Base-by-base conservation (phyloP, 2,113 vertebrate species). In the Planiliza haematocheilus region DNA sequence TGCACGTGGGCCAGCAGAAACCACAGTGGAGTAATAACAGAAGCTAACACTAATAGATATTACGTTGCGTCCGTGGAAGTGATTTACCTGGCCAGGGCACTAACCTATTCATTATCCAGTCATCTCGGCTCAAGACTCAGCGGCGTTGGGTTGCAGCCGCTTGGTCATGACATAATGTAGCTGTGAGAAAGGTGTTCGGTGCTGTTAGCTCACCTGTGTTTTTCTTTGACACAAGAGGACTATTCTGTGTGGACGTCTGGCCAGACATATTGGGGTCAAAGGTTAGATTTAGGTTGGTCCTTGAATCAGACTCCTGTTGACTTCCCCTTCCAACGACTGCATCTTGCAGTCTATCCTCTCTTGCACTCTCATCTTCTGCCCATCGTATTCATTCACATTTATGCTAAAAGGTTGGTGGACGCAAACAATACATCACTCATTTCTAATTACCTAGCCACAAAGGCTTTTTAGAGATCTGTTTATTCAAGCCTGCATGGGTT, bases 121-220 rank as follows among this genome's bases (percentile, higher is more conserved):
- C 75, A 38, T 21, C 50, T 74, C 9, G 17, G 70, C 52, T 80
- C 56, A 50, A 62, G 39, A 30, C 72, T 72, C 64, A 58, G 17
- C 45, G 74, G 81, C 60, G 63, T 80, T 39, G 53, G 48, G 57
- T 84, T 85, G 67, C 70, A 65, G 79, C 39, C 60, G 70, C 45
- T 69, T 7, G 45, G 46, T 18, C 37, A 55, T 83, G 84, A 85
- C 84, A 83, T 70, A 63, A 70, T 21, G 63, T 59, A 53, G 61
- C 49, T 14, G 2, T 74, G 71, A 63, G 70, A 71, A 72, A 72
- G 55, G 42, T 36, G 45, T 67, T 72, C 41, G 52, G 56, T 63
- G 67, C 50, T 78, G 66, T 74, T 79, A 57, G 71, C 79, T 82
- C 86, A 86, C 82, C 88, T 87, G 80, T 83, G 84, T 86, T 88